Base-by-base conservation (phyloP, 2,113 vertebrate species). In the Butorides virescens region DNA sequence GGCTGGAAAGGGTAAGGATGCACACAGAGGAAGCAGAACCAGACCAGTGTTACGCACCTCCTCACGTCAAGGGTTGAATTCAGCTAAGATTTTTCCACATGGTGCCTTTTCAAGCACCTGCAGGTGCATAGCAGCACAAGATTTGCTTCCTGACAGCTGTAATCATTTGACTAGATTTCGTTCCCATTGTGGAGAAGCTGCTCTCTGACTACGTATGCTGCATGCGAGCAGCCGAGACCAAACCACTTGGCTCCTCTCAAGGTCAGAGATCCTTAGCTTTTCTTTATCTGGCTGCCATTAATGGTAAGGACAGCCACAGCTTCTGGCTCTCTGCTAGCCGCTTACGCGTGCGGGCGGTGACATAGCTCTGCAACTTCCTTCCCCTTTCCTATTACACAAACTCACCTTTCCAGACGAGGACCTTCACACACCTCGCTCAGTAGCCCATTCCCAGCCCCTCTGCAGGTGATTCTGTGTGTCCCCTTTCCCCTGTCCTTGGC, bases 371-470 rank as follows among this genome's bases (percentile, higher is more conserved):
- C 32, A 67, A 25, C 44, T 55, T 90, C 70, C 74, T 71, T 58
- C 50, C 26, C 59, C 36, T 76, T 76, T 91, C 39, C 52, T 44
- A 5, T 22, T 18, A 77, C 7, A 26, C 9, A 37, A 30, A 67
- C 34, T 23, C 39, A 50, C 16, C 13, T 37, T 70, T 37, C 84
- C 37, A 39, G 17, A 52, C 34, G 37, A 61, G 37, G 52, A 63
- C 13, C 16, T 77, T 61, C 53, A 44, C 0, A 1, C 5, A 3
- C 2, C 5, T 83, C 0, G 0, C 44, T 65, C 68, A 78, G 22
- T 25, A 70, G 55, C 9, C 15, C n/a, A 20, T 42, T 58, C 23
- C 42, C 42, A 85, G 42, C 9, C 29, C 18, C 34, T 36, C 65
- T 58, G 36, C 25, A 83, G 14, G 34, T 39, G 18, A 79, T 44